Evolutionary conservation across 2,797 vertebrate genomes (phyloP), one percentile per base, ranked within the genome.

Genomic region (Malacoctenus gilli): DNA sequence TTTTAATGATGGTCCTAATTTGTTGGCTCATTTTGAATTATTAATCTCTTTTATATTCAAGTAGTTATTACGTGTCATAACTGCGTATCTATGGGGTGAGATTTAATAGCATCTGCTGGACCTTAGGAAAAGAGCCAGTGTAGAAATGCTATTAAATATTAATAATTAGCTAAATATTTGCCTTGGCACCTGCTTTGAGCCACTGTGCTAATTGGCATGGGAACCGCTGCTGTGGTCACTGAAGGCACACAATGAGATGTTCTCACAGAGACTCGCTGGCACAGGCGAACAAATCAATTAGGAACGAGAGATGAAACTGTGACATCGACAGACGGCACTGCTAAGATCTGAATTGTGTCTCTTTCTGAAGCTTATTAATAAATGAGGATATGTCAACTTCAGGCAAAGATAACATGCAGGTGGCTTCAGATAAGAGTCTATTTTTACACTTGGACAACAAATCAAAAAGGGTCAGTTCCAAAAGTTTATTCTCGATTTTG

Each of bases 1-100:
- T 96, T 91, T 97, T 97, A 97, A 99, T 96, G 96, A 99, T 97
- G 95, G 94, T 94, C 92, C 95, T 99, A 99, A 99, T 98, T 98
- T 99, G 97, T 98, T 98, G 97, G 96, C 95, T 94, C 94, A 93
- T 93, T 93, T 92, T 99, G 95, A 98, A 99, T 99, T 98, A 99
- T 99, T 99, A 95, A 99, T 97, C 91, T 93, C 94, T 95, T 98
- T 99, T 98, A 98, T 98, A 99, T 96, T 96, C 96, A 94, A 93
- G 94, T 96, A 94, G 95, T 98, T 98, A 99, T 98, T 98, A 94
- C 93, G 87, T 96, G 95, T 98, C 96, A 98, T 96, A 96, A 96
- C 94, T 95, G 94, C 96, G 94, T 98, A 97, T 99, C 95, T 97
- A 95, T 96, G 95, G 93, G 93, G 90, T 94, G 94, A 94, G 93